Base-by-base conservation (phyloP, 2,797 vertebrate species). In the Callimico goeldii region DNA sequence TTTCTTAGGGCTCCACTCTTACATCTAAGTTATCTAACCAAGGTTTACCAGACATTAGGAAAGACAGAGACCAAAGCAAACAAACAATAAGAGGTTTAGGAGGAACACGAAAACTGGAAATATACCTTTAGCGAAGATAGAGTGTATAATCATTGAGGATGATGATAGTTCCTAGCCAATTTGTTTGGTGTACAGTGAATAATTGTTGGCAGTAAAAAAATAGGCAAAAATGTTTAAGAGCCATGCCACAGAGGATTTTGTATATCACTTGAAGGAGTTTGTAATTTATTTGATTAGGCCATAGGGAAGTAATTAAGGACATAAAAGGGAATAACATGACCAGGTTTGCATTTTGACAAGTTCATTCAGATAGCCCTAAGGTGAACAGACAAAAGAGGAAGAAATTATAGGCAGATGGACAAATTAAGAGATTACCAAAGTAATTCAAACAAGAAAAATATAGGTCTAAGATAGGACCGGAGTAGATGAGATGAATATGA, bases 41-140 rank as follows among this genome's bases (percentile, higher is more conserved):
- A 81, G 72, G 22, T 46, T 94, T 72, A 91, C n/a, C 41, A 84
- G 24, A 95, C n/a, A 81, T 1, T 67, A 92, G n/a, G 39, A 80
- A 75, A 97, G 52, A 73, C 26, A 39, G 85, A 73, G 33, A 81
- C 41, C 72, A 75, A 97, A 97, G 91, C 41, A 81, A 94, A 61
- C n/a, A 92, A 82, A 94, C 15, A 86, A 43, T 19, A 92, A 79
- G 52, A 46, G 19, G 73, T 80, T 89, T 80, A 92, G 80, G 13
- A 94, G 52, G 48, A 81, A 72, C 28, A 96, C 2, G 61, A 93
- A 82, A 70, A 41, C 67, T 86, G 48, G 72, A 89, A 92, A 94
- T 46, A 89, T 24, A 58, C 13, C 80, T 67, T 76, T 72, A 88
- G n/a, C 82, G 50, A 19, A 81, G n/a, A 43, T 0, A 87, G 77